Conservation (phyloP, 1,140 invertebrate species). For the Hypothenemus hampei region DNA sequence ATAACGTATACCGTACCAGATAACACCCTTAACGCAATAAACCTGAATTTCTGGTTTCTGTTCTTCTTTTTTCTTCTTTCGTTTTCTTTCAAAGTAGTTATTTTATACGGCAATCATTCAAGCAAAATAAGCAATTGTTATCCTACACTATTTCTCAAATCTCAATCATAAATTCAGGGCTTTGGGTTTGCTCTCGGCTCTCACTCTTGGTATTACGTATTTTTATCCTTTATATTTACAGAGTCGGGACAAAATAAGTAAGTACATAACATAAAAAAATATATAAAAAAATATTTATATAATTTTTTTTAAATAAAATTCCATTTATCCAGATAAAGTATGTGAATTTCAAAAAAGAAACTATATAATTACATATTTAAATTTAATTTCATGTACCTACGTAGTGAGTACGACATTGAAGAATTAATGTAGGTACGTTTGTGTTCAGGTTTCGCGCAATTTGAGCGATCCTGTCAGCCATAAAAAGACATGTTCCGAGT, state of each 20-base stretch:
- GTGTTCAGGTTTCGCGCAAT: neutral
- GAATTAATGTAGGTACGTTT: neutral
- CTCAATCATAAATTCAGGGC: conserved; percentile 28
- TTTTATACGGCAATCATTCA: conserved; percentile 28
- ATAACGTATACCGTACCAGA: conserved; percentile 13
- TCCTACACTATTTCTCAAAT: conserved; percentile 28
- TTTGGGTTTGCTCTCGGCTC: conserved; percentile 17
- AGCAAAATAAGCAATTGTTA: conserved; percentile 29
- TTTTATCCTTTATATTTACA: conserved; percentile 14
- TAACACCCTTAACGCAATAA: conserved; percentile 17
- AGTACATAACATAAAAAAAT: neutral
- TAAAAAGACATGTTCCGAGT: conserved; percentile 18
- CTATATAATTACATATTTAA: no score
- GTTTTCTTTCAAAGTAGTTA: conserved; percentile 22
- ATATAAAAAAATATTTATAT: neutral
- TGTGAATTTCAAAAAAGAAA: no score
- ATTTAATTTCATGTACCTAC: neutral
- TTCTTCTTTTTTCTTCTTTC: conserved; percentile 19
- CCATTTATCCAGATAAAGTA: no score
- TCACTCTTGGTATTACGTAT: conserved; percentile 7
- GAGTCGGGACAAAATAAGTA: neutral
- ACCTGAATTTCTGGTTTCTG: conserved; percentile 14
- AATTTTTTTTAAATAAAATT: neutral
- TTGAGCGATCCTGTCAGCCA: neutral
- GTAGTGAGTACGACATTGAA: neutral